Percentiles rank a stretch among this genome's conserved stretches.
Conservation (phyloP, 1,140 invertebrate genomes). For the Lysiphlebus fabarum region DNA sequence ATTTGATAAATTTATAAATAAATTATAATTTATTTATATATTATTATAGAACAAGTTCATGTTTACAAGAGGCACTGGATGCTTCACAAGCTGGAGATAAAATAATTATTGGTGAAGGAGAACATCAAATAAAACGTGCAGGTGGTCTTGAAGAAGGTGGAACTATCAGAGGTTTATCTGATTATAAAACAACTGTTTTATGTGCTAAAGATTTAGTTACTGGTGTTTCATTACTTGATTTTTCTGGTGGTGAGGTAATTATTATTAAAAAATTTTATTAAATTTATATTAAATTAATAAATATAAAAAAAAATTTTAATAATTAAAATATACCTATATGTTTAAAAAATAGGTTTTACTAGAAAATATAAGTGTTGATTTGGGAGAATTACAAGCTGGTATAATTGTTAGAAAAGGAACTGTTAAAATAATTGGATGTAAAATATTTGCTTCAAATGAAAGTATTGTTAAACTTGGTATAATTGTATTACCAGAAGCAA, state of each 20-base stretch:
- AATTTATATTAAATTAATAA: neutral
- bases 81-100: constrained; percentile 48
- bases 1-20: no score
- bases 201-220: constrained; percentile 39
- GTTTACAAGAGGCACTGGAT: constrained; percentile 53
- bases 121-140: constrained; percentile 45
- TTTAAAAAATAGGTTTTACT: constrained; percentile 37
- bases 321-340: no score
- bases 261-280: constrained; percentile 6
- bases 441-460: constrained; percentile 38
- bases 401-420: constrained; percentile 43
- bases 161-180: constrained; percentile 47
- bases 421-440: constrained; percentile 39
- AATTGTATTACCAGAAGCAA: constrained; percentile 45
- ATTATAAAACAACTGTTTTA: constrained; percentile 34
- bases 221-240: constrained; percentile 45
- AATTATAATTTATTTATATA: constrained; percentile 9
- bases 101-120: constrained; percentile 51
- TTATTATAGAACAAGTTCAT: constrained; percentile 40
- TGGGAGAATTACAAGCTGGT: constrained; percentile 43
- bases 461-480: constrained; percentile 46
- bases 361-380: constrained; percentile 44
- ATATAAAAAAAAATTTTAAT: constrained; percentile 13
- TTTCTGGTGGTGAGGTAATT: constrained; percentile 43
- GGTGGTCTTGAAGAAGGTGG: constrained; percentile 56